Percentiles rank a stretch among this genome's conserved stretches.
phyloP scores from a whole-genome alignment of 2,888 invertebrate genomes.

The Drosophila neotestacea region DNA sequence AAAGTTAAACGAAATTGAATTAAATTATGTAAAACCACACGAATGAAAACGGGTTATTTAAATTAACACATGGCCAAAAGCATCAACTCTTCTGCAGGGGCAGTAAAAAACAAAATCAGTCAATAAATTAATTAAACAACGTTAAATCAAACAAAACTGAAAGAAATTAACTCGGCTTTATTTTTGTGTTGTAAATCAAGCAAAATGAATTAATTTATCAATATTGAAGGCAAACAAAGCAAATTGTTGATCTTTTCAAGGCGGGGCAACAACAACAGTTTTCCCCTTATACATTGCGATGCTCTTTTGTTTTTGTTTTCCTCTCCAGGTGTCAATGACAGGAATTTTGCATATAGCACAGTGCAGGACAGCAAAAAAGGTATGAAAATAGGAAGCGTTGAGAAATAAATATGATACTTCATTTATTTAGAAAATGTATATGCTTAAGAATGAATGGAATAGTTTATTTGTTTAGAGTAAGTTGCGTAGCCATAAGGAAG shows the following conservation, averaged over 20 bases:
- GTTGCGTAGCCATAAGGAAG: background rate
- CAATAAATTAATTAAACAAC: conserved; percentile 37
- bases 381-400: no score
- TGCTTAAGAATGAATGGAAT: no score
- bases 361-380: background rate
- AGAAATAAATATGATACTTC: no score
- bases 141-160: conserved; percentile 22
- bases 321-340: conserved; percentile 30
- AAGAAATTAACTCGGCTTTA: conserved; percentile 17
- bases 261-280: background rate
- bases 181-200: conserved; percentile 30
- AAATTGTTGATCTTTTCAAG: conserved; percentile 7
- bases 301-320: conserved; percentile 16
- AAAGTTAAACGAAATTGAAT: conserved; percentile 48
- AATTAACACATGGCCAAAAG: conserved; percentile 33
- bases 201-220: conserved; percentile 37
- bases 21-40: conserved; percentile 52
- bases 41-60: conserved; percentile 42
- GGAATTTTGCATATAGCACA: conserved; percentile 11
- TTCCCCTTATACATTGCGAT: background rate
- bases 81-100: conserved; percentile 9
- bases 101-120: conserved; percentile 4
- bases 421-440: no score
- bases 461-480: no score
- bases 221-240: conserved; percentile 38